These are phyloP conservation scores for Poeciliopsis paucimaculata DNA, from an alignment of 2,797 vertebrate genomes.

Conservation along the genomic window DNA sequence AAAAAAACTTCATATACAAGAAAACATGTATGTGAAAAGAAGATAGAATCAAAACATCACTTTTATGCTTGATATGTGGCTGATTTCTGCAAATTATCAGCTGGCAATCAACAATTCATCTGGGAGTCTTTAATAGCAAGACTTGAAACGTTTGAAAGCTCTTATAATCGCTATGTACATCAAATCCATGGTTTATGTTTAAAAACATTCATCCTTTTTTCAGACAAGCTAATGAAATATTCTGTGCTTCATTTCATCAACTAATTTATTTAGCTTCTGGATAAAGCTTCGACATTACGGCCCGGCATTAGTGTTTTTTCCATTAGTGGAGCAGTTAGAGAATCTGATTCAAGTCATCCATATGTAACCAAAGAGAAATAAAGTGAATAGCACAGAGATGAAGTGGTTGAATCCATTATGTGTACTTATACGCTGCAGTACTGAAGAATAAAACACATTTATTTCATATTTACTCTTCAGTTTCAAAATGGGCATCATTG, in stretches of 20 bases:
- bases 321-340: not conserved
- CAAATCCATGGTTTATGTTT: constrained; percentile 8
- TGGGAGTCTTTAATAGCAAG: constrained; percentile 27
- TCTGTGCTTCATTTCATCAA: not conserved
- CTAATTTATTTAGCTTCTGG: not conserved
- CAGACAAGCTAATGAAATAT: constrained; percentile 4
- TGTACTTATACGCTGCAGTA: not conserved
- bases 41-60: constrained; percentile 8
- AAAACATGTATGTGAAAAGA: not conserved
- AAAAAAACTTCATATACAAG: not conserved
- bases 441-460: not conserved
- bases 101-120: constrained; percentile 22
- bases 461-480: not conserved
- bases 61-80: constrained; percentile 16
- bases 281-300: not conserved
- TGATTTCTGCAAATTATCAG: constrained; percentile 42
- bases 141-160: constrained; percentile 8
- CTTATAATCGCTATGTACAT: constrained; percentile 21
- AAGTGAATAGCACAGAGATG: not conserved
- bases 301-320: not conserved
- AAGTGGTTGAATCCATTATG: not conserved
- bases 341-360: not conserved
- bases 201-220: constrained; percentile 6
- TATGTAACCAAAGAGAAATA: not conserved
- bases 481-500: not conserved